Evolutionary conservation across 1,140 invertebrate genomes (phyloP).

Genomic region (Diabrotica undecimpunctata): DNA sequence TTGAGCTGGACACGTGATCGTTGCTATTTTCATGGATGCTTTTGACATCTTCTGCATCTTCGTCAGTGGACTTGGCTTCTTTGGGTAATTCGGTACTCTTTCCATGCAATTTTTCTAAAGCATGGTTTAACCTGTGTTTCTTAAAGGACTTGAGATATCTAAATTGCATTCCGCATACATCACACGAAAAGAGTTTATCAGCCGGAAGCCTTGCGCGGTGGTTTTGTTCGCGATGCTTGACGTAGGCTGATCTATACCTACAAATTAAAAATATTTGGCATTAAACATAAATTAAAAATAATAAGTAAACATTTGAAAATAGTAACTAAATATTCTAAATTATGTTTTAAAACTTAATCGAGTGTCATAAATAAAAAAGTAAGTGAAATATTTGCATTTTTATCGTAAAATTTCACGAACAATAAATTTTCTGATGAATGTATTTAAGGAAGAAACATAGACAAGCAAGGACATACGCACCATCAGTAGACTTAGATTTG

Average conservation of each 20-base stretch:
- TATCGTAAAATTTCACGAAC: too few species aligned
- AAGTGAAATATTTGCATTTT: too few species aligned
- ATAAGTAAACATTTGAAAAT: too few species aligned
- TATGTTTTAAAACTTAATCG: too few species aligned
- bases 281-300: not conserved
- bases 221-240: conserved; percentile 84
- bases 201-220: conserved; percentile 79
- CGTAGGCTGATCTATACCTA: conserved; percentile 76
- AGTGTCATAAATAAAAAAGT: too few species aligned
- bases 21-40: conserved; percentile 35
- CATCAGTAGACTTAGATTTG: too few species aligned
- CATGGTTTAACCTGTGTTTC: conserved; percentile 83
- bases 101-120: conserved; percentile 72
- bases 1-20: conserved; percentile 45
- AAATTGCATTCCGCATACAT: conserved; percentile 87
- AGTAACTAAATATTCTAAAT: too few species aligned
- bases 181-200: conserved; percentile 84
- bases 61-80: conserved; percentile 12
- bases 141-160: conserved; percentile 79
- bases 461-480: too few species aligned
- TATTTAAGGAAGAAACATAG: too few species aligned
- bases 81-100: conserved; percentile 46
- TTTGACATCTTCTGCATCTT: conserved; percentile 4
- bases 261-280: not conserved
- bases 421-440: too few species aligned